A percentile compares a stretch with the other conserved stretches of the same genome.
Conservation (phyloP, 2,113 vertebrate species). For the Lutjanus erythropterus region DNA sequence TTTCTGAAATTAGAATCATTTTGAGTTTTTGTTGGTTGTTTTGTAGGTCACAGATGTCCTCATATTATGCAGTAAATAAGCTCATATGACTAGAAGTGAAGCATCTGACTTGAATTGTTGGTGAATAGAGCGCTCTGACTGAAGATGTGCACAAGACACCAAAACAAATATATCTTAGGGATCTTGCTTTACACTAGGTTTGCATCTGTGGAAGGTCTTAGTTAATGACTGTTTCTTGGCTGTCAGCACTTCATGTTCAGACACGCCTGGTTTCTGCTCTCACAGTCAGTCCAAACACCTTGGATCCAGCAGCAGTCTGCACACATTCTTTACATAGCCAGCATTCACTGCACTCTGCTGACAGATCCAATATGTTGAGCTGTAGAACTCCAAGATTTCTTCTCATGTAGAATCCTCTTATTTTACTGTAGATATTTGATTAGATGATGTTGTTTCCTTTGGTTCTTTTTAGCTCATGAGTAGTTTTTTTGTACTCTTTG, state of each 20-base stretch:
- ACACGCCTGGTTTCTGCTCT: slow-evolving; percentile 13
- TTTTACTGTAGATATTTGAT: background rate
- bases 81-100: slow-evolving; percentile 1
- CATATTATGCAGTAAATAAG: background rate
- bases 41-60: background rate
- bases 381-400: rapidly evolving
- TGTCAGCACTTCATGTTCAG: background rate
- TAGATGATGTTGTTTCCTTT: background rate
- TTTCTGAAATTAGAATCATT: background rate
- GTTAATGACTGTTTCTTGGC: background rate
- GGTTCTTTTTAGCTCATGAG: background rate
- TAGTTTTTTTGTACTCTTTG: background rate
- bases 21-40: background rate
- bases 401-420: background rate
- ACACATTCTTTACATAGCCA: slow-evolving; percentile 51
- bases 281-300: background rate
- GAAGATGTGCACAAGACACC: background rate
- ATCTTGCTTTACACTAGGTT: background rate
- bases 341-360: slow-evolving; percentile 6
- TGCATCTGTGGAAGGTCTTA: background rate
- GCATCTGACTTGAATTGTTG: background rate
- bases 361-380: background rate
- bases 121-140: too few species aligned
- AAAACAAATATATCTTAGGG: background rate
- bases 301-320: background rate